Conservation (phyloP, 1,140 invertebrate genomes). For the Cotesia typhae region DNA sequence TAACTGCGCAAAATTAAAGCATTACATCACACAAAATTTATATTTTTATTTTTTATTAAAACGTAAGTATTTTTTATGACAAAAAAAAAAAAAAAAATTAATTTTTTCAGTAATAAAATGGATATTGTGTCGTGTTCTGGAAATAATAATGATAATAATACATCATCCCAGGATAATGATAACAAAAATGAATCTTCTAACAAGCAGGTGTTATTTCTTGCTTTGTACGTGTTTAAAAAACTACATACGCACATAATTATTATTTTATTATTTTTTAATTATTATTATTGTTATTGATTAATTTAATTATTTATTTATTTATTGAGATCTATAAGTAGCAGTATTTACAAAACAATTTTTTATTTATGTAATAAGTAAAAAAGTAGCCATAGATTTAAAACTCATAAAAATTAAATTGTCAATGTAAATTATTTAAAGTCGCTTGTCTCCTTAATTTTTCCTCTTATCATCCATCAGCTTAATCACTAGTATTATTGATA, state of each 20-base stretch:
- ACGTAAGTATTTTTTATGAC: not conserved
- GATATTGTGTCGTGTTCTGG: slow-evolving; percentile 7
- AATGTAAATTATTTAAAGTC: no score
- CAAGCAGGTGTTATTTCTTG: slow-evolving; percentile 38
- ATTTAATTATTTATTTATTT: no score
- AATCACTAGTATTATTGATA: not conserved
- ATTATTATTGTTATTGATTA: no score
- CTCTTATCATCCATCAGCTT: no score
- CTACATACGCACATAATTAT: not conserved
- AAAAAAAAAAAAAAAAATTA: slow-evolving; percentile 7
- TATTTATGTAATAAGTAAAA: no score
- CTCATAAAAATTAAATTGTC: no score
- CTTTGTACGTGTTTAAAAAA: slow-evolving; percentile 13
- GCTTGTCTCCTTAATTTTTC: no score
- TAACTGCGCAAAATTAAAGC: slow-evolving; percentile 35
- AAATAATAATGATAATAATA: not conserved
- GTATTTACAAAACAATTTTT: no score
- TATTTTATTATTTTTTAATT: not conserved
- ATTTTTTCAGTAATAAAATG: slow-evolving; percentile 34
- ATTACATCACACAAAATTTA: slow-evolving; percentile 33
- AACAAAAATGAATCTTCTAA: slow-evolving; percentile 38
- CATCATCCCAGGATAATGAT: slow-evolving; percentile 27
- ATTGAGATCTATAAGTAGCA: no score
- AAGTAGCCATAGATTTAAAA: no score
- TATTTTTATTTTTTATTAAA: slow-evolving; percentile 19